These are phyloP conservation scores for Chamaedrilus cognettii DNA, from an alignment of 2,888 invertebrate species.

Conservation along the genomic window DNA sequence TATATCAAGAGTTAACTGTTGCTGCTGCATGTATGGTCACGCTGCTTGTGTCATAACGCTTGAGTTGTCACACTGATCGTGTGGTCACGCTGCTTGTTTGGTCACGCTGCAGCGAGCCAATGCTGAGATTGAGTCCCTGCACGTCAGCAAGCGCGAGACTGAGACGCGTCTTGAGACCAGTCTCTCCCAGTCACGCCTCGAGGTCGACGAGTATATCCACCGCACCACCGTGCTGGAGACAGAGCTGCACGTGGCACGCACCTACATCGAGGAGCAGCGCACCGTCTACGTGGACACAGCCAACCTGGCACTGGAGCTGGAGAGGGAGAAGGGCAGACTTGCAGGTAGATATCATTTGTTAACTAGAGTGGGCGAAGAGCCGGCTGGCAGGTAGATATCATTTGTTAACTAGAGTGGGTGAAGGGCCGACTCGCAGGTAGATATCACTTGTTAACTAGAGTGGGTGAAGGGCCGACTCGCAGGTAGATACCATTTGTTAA, in stretches of 20 bases:
- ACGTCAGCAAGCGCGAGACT: background rate
- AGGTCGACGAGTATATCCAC: constrained; percentile 7
- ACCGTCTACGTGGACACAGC: constrained; percentile 25
- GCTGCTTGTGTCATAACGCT: no score
- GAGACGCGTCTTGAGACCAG: background rate
- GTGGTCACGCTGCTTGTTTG: no score
- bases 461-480: no score
- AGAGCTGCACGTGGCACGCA: constrained; percentile 14
- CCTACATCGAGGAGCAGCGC: constrained; percentile 14
- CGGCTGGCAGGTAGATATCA: no score
- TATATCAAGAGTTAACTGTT: no score
- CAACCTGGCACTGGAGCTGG: constrained; percentile 53
- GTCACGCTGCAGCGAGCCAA: background rate
- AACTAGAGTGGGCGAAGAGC: no score
- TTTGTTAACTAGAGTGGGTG: no score
- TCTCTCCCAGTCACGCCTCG: background rate
- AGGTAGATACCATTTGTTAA: no score
- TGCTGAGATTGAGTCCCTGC: background rate
- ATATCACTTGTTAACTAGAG: no score
- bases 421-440: no score
- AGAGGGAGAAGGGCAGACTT: constrained; percentile 57
- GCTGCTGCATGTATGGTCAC: no score
- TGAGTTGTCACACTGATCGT: no score
- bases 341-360: constrained; percentile 48
- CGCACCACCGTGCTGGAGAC: constrained; percentile 8